phyloP scores from a whole-genome alignment of 2,113 vertebrate genomes.

The Phyllostomus discolor region DNA sequence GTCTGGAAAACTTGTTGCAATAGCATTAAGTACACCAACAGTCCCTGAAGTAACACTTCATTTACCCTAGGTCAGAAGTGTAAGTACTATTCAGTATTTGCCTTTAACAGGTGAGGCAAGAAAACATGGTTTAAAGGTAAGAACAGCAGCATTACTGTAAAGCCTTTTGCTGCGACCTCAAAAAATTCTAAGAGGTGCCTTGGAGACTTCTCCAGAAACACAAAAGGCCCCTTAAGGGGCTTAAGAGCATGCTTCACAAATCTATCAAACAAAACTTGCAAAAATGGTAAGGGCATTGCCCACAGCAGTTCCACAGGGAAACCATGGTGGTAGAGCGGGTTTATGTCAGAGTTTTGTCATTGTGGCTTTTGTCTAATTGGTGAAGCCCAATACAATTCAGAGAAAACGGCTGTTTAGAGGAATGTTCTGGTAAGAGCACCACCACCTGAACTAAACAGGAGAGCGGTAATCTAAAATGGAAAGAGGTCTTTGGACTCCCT shows the following conservation, averaged over 20 bases:
- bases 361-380: neutral
- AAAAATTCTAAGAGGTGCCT: neutral
- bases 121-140: neutral
- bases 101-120: neutral
- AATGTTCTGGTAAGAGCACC: neutral
- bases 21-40: neutral
- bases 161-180: neutral
- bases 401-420: neutral
- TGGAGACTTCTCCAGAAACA: neutral
- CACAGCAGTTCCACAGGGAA: neutral
- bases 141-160: neutral
- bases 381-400: neutral
- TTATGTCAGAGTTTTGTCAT: neutral
- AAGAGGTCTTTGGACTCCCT: neutral
- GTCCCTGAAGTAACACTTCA: neutral
- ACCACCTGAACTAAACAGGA: neutral
- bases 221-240: neutral
- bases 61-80: neutral
- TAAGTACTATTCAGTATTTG: neutral
- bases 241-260: neutral
- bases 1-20: neutral
- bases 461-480: neutral
- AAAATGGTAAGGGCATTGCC: neutral
- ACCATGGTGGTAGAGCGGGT: too few relatives aligned
- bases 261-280: neutral